Conservation (phyloP, 2,113 vertebrate species). For the Mirounga angustirostris region DNA sequence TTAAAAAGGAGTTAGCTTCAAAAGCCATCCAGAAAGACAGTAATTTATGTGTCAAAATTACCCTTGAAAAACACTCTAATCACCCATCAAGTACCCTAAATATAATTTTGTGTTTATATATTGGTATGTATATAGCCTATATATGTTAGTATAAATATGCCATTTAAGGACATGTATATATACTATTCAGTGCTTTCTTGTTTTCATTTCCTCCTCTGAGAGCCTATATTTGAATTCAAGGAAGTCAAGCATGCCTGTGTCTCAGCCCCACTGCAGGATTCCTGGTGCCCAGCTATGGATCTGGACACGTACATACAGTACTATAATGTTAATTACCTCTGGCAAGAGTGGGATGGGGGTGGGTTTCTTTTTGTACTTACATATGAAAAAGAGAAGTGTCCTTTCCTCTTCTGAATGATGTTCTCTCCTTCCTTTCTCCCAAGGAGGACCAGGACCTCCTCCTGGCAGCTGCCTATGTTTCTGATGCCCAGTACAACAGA, state of each 20-base stretch:
- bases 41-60: not conserved
- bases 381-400: not conserved
- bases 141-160: not conserved
- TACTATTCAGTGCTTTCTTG: not conserved
- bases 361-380: not conserved
- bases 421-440: not conserved
- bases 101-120: not conserved
- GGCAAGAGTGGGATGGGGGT: accelerated
- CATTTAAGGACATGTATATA: not conserved
- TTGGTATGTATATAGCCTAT: not conserved
- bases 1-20: not conserved
- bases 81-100: not conserved
- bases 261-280: not conserved
- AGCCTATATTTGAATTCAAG: not conserved
- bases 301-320: too few species aligned
- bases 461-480: constrained; percentile 94
- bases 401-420: not conserved
- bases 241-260: not conserved
- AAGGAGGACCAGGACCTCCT: constrained; percentile 88
- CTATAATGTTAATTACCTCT: not conserved
- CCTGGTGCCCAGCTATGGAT: not conserved
- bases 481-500: constrained; percentile 95
- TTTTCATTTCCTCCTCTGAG: not conserved
- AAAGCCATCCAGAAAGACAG: not conserved
- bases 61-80: not conserved